Evolutionary conservation across 2,797 vertebrate genomes (phyloP).

Genomic region (Pogoniulus pusillus): DNA sequence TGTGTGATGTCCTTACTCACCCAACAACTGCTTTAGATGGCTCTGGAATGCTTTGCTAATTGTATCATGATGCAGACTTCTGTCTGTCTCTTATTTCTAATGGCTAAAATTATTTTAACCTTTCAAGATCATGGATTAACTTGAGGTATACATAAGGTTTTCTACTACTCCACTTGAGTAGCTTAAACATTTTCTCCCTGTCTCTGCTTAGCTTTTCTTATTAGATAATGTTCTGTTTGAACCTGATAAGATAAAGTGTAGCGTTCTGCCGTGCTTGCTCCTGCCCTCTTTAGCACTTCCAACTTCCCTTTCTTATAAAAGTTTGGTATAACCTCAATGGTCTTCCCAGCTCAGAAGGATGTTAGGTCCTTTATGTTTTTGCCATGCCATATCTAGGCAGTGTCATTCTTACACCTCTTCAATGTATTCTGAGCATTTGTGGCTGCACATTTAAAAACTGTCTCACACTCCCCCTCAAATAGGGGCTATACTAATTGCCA

Average conservation of each 20-base stretch:
- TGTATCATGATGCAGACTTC: background rate
- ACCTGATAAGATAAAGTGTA: slow-evolving; percentile 1
- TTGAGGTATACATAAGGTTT: background rate
- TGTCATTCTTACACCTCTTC: background rate
- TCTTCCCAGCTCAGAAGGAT: slow-evolving; percentile 5
- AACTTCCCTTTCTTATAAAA: background rate
- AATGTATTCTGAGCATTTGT: background rate
- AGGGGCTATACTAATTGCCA: background rate
- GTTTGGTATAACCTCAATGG: slow-evolving; percentile 40
- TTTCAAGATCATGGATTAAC: background rate
- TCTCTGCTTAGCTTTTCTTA: background rate
- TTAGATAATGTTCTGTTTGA: slow-evolving; percentile 25
- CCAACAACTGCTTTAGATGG: background rate
- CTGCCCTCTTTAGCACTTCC: slow-evolving; percentile 1
- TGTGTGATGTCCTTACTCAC: background rate
- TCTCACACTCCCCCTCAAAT: background rate
- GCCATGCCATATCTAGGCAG: background rate
- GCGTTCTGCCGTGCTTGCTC: background rate
- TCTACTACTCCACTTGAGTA: background rate
- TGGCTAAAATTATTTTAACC: background rate
- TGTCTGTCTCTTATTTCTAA: background rate
- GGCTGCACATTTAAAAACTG: background rate
- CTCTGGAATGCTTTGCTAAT: background rate
- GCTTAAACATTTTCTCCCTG: slow-evolving; percentile 25
- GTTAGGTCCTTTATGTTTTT: slow-evolving; percentile 13